Conservation (phyloP, 1,140 invertebrate genomes). For the Anastrepha obliqua region DNA sequence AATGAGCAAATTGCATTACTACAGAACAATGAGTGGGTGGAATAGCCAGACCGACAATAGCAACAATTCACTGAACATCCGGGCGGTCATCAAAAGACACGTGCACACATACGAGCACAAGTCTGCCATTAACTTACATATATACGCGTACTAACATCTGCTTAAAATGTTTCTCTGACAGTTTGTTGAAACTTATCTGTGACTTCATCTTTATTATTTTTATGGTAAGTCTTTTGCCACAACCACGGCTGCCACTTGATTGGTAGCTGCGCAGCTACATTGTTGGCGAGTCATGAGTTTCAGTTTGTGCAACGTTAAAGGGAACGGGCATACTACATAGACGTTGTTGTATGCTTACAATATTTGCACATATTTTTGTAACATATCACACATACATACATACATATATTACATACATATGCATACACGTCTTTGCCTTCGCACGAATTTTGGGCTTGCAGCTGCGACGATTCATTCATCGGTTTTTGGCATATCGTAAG, state of each 20-base stretch:
- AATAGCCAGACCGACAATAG: no score
- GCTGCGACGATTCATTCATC: background rate
- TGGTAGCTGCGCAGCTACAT: background rate
- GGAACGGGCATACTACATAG: background rate
- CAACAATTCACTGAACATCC: no score
- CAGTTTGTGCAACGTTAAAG: conserved; percentile 44
- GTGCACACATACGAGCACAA: background rate
- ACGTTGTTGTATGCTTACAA: background rate
- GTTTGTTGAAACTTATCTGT: conserved; percentile 39
- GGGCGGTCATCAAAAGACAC: no score
- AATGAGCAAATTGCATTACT: background rate
- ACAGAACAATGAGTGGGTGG: no score
- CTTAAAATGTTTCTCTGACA: conserved; percentile 49
- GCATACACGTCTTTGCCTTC: background rate
- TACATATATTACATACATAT: no score
- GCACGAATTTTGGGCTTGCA: conserved; percentile 1
- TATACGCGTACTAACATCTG: background rate
- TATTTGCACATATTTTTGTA: no score
- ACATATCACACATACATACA: no score
- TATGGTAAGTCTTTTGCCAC: conserved; percentile 34
- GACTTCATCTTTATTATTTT: conserved; percentile 38
- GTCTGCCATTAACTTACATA: background rate
- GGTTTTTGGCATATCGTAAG: background rate
- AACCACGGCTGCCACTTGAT: background rate
- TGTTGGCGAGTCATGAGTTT: background rate